Evolutionary conservation across 2,113 vertebrate species (phyloP), one percentile per base, ranked within the genome.

Genomic region (Pristiophorus japonicus): DNA sequence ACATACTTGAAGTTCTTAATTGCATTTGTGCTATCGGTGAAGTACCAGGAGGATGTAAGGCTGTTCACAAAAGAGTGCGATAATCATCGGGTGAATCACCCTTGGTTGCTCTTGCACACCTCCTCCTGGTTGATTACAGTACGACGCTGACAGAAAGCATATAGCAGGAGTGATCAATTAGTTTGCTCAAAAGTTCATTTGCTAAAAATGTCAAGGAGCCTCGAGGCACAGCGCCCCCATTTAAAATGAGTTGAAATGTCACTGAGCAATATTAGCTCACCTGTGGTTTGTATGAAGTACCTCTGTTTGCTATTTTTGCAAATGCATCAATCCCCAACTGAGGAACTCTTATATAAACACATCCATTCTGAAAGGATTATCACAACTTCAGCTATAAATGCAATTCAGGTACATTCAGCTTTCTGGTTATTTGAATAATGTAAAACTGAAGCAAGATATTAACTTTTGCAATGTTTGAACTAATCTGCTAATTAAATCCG

Each of bases 391-490:
- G 59, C 16, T 24, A 38, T 34, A 91, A 91, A 16, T 91, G 59
- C 34, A 63, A 92, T n/a, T 62, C 34, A 91, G 55, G 55, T n/a
- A n/a, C 51, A n/a, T 62, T n/a, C 88, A 22, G 1, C 51, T 92
- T 92, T 92, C 65, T 63, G n/a, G 59, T 63, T 92, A 92, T 65
- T 92, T 92, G 59, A 92, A 92, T 62, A 92, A 92, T 63, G 62
- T 91, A 63, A 63, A 63, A 63, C 75, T 91, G 88, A 92, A 63
- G 88, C 63, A 38, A 38, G 62, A 6, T 92, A 59, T 91, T 59
- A 91, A 91, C 87, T 91, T 92, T 42, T 92, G 59, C 59, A 38
- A 20, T 92, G 59, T 63, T 92, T 92, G 62, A 91, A 62, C 88
- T 91, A 38, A 92, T 92, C 59, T 92, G 1, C 14, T 92, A 92